Evolutionary conservation across 2,888 invertebrate species (phyloP).

Genomic region (Clistopyga incitator): DNA sequence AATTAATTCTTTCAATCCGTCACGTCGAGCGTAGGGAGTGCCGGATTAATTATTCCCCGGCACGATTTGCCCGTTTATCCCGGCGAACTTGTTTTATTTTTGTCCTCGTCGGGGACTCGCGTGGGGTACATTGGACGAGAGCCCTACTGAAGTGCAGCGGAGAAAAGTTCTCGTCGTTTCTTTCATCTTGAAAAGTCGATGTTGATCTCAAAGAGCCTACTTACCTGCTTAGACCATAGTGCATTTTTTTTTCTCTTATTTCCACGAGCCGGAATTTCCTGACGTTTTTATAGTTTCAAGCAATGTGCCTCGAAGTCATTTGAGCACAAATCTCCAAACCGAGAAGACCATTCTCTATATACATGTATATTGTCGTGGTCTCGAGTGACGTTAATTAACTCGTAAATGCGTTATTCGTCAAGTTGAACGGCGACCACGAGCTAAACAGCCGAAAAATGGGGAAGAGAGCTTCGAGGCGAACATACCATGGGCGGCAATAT

Average conservation of each 20-base stretch:
- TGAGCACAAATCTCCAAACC: slow-evolving; percentile 17
- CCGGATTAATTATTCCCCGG: slow-evolving; percentile 56
- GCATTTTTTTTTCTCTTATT: slow-evolving; percentile 15
- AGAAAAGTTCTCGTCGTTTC: slow-evolving; percentile 23
- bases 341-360: slow-evolving; percentile 3
- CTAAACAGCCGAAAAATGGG: slow-evolving; percentile 18
- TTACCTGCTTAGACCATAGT: neutral
- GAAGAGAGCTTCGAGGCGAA: slow-evolving; percentile 6
- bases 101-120: slow-evolving; percentile 4
- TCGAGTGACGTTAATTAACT: slow-evolving; percentile 63
- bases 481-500: slow-evolving; percentile 42
- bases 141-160: neutral
- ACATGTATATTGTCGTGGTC: slow-evolving; percentile 34
- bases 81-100: slow-evolving; percentile 19
- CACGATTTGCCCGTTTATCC: slow-evolving; percentile 52
- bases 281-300: slow-evolving; percentile 17
- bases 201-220: slow-evolving; percentile 8
- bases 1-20: slow-evolving; percentile 56
- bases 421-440: slow-evolving; percentile 40
- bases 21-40: slow-evolving; percentile 28
- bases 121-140: slow-evolving; percentile 16
- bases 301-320: slow-evolving; percentile 24
- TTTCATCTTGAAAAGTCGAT: slow-evolving; percentile 12
- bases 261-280: neutral
- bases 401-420: slow-evolving; percentile 62